Base-by-base conservation (phyloP, 2,113 vertebrate genomes). In the Hucho hucho region DNA sequence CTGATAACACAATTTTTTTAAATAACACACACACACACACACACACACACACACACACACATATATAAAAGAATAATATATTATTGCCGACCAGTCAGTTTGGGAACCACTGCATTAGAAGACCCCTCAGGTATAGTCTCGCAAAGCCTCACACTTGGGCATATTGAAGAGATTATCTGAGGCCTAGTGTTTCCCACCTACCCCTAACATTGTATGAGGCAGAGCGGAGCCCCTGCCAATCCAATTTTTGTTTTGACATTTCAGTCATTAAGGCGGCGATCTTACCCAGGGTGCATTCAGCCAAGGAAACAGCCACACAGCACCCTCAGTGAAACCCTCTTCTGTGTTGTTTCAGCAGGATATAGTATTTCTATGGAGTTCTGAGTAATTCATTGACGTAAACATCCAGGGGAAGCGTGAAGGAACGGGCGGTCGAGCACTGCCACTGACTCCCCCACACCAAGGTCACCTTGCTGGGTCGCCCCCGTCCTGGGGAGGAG, bases 341-440 rank as follows among this genome's bases (percentile, higher is more conserved):
- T 37, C 32, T 37, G 7, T 37, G 32, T 37, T 37, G 7, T 63
- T 63, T n/a, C 18, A 63, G 61, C 29, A 71, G 75, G 72, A 69
- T 46, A 69, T 20, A 71, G 65, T 43, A 65, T 78, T 53, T 56
- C 6, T 32, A 24, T 29, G 20, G 18, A 70, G 63, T 37, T 0
- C 18, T 24, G 65, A 68, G 9, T 12, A 63, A 63, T n/a, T 63
- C 7, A 22, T 18, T 56, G 69, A 3, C 66, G 11, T 3, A 11
- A 58, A 73, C 75, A 75, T 85, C 78, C 83, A 79, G 74, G 79
- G 72, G 71, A 76, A 59, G 32, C 0, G 32, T 37, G 32, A 37
- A 37, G 6, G 32, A 7, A 37, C 32, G 32, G 70, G 72, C 68
- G 18, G 79, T n/a, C 25, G 58, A 46, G 72, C 75, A 64, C 59